Evolutionary conservation across 2,797 vertebrate species (phyloP).

Genomic region (Setipinna tenuifilis): DNA sequence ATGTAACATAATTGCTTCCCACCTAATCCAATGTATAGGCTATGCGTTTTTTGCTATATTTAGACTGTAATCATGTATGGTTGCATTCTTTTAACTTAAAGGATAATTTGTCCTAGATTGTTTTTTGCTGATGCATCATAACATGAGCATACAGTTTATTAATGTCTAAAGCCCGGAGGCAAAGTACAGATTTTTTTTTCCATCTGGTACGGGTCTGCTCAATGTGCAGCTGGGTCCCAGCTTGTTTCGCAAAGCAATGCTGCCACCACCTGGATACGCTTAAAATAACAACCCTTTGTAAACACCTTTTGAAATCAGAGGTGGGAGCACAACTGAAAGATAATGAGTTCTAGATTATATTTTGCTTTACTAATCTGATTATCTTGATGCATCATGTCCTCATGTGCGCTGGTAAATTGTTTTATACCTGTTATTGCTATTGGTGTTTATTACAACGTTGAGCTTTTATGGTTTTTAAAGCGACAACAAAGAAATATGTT

Average conservation of each 20-base stretch:
- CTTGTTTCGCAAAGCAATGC: slow-evolving; percentile 1
- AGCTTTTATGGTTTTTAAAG: background rate
- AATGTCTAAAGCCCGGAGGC: background rate
- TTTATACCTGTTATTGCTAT: background rate
- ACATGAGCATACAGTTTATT: background rate
- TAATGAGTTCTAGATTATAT: background rate
- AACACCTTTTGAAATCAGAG: too few species aligned
- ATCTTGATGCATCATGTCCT: background rate
- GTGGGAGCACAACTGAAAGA: background rate
- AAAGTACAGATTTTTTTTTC: background rate
- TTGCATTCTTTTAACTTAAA: background rate
- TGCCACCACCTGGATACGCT: background rate
- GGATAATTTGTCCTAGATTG: background rate
- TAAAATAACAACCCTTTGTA: background rate
- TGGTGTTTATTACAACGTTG: background rate
- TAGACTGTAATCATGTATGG: slow-evolving; percentile 11
- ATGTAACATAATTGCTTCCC: background rate
- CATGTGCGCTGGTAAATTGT: background rate
- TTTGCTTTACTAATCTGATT: background rate
- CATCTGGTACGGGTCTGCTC: background rate
- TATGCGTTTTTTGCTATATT: background rate
- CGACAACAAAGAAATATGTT: background rate
- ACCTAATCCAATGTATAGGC: background rate
- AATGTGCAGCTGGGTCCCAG: background rate
- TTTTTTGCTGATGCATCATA: slow-evolving; percentile 21